These are phyloP conservation scores for Melipona beecheii DNA, from an alignment of 2,888 invertebrate genomes.

Conservation along the genomic window DNA sequence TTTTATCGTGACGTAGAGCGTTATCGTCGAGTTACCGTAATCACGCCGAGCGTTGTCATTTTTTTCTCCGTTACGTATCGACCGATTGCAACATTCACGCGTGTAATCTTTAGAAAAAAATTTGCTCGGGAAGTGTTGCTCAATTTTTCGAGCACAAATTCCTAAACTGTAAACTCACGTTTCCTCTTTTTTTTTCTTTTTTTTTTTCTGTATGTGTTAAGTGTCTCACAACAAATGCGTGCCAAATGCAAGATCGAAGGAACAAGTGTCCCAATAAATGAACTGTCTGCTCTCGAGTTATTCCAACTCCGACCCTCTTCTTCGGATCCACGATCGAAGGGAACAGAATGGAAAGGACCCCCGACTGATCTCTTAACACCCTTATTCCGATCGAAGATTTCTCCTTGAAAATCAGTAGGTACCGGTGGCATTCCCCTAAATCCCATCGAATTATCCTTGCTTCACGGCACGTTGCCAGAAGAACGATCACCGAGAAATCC, in stretches of 20 bases:
- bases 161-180: neutral
- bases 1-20: constrained; percentile 41
- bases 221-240: too few relatives aligned
- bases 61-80: neutral
- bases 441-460: constrained; percentile 12
- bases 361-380: neutral
- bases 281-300: neutral
- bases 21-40: neutral
- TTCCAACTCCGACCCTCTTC: neutral
- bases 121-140: neutral
- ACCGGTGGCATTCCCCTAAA: neutral
- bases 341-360: neutral
- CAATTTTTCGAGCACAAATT: neutral
- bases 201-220: neutral
- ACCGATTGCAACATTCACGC: neutral
- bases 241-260: too few relatives aligned
- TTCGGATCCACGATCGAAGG: neutral
- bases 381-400: neutral
- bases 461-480: constrained; percentile 1
- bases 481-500: neutral
- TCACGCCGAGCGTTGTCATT: neutral
- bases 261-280: neutral
- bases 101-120: neutral
- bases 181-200: neutral
- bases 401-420: neutral